Percentiles rank a stretch among this genome's conserved stretches.
These are phyloP conservation scores for Xyrichtys novacula DNA, from an alignment of 2,797 vertebrate genomes.

Conservation along the genomic window DNA sequence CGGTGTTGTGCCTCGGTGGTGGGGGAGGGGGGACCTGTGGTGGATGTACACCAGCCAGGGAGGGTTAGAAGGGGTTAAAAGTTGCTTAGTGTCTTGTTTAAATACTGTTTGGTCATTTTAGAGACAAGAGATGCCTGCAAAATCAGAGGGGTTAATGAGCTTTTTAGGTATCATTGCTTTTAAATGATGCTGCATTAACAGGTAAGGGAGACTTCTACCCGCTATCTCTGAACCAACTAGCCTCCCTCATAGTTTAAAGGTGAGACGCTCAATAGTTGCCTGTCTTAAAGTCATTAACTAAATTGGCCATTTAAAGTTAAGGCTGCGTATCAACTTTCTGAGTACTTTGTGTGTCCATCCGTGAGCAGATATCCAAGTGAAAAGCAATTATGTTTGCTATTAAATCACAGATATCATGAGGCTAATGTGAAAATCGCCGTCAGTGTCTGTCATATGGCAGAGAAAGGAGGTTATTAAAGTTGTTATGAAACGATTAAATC, in stretches of 20 bases:
- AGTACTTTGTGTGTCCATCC: conserved; percentile 42
- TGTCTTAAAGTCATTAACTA: conserved; percentile 40
- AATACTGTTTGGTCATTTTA: conserved; percentile 53
- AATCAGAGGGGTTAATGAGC: conserved; percentile 33
- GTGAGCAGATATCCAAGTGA: conserved; percentile 31
- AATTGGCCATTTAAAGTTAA: conserved; percentile 42
- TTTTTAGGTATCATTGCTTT: conserved; percentile 27
- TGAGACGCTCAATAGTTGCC: conserved; percentile 24
- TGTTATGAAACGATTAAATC: conserved; percentile 61
- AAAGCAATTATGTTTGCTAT: conserved; percentile 47
- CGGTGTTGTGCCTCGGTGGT: conserved; percentile 81
- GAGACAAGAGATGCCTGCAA: conserved; percentile 30
- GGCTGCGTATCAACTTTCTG: conserved; percentile 32
- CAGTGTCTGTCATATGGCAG: conserved; percentile 58
- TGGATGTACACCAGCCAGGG: conserved; percentile 57
- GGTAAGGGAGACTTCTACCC: not conserved
- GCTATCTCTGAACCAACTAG: conserved; percentile 17
- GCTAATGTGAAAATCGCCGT: conserved; percentile 54
- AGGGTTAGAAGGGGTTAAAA: conserved; percentile 67
- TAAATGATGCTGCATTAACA: conserved; percentile 34
- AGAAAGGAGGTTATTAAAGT: conserved; percentile 64
- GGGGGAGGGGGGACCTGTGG: conserved; percentile 84
- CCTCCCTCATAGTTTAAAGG: conserved; percentile 25
- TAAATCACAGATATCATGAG: conserved; percentile 41
- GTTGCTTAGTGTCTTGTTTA: conserved; percentile 41